These are phyloP conservation scores for Spisula solida DNA, from an alignment of 2,888 invertebrate species.

Conservation along the genomic window DNA sequence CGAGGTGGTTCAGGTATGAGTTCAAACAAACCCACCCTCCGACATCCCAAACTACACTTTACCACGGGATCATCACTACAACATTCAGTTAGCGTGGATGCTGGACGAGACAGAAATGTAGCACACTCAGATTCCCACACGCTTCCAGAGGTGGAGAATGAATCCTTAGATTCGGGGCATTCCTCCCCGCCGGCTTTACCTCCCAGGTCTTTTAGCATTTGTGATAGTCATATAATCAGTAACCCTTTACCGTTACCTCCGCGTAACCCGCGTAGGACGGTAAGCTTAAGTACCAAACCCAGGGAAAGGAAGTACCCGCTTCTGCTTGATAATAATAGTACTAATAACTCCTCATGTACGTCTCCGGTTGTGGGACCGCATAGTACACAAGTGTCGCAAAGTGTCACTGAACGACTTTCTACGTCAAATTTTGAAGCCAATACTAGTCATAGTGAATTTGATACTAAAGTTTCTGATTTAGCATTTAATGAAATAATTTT, in stretches of 20 bases:
- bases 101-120: conserved; percentile 68
- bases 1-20: conserved; percentile 82
- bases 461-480: conserved; percentile 39
- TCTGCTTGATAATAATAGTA: conserved; percentile 87
- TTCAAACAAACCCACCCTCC: conserved; percentile 73
- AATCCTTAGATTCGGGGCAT: conserved; percentile 43
- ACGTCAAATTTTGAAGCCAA: conserved; percentile 2
- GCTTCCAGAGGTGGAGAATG: conserved; percentile 43
- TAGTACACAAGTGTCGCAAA: conserved; percentile 37
- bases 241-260: conserved; percentile 93
- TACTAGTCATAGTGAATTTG: conserved; percentile 11
- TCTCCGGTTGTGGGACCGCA: conserved; percentile 51
- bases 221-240: conserved; percentile 66
- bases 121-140: conserved; percentile 40
- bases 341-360: conserved; percentile 46
- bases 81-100: conserved; percentile 76
- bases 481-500: conserved; percentile 43
- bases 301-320: conserved; percentile 94
- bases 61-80: conserved; percentile 68
- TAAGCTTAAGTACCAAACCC: conserved; percentile 90
- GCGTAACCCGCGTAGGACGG: conserved; percentile 90
- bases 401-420: conserved; percentile 50
- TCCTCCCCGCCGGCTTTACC: conserved; percentile 72
- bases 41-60: conserved; percentile 74
- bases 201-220: conserved; percentile 79